Evolutionary conservation across 2,113 vertebrate genomes (phyloP), one percentile per base, ranked within the genome.

Genomic region (Mystacornis crossleyi): DNA sequence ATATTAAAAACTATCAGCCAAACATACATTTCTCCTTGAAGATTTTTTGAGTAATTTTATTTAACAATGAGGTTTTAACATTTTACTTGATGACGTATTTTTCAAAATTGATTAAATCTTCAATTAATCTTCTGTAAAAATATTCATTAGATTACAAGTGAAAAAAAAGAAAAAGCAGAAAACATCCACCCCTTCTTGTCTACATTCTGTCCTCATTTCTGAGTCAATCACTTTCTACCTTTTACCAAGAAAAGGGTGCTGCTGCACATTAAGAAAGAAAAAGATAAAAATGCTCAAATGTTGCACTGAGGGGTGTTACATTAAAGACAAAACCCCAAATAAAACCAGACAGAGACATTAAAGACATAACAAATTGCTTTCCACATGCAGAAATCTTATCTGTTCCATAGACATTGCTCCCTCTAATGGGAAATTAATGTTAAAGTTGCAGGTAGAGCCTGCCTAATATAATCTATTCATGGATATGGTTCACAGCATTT

Each of bases 341-440:
- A 57, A 90, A 95, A 90, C 16, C 29, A 55, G 45, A 48, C 18
- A 66, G 34, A 54, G 26, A 38, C n/a, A 67, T 80, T 74, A 45
- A 86, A 60, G 15, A 48, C 8, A 6, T 43, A 51, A 79, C 5
- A 24, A 75, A 60, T 47, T 36, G 5, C 45, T 74, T 90, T 92
- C 34, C 55, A 81, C 26, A 60, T 73, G 24, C 36, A 91, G 67
- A 90, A 86, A 77, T 81, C 20, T 23, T 64, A 45, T 7, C 24
- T 81, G 55, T 87, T 75, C 9, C 40, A 43, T 20, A 90, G 47
- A 34, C 26, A 47, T 65, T 82, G 43, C 83, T 95, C 86, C 78
- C 83, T 92, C 88, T 91, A 70, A 94, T 51, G 81, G 93, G 64
- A 93, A 91, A 75, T 86, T 45, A 20, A 24, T 40, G 50, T 66